A percentile compares a stretch with the other conserved stretches of the same genome.
These are phyloP conservation scores for Eugnorisma glareosa DNA, from an alignment of 2,888 invertebrate species.

Conservation along the genomic window DNA sequence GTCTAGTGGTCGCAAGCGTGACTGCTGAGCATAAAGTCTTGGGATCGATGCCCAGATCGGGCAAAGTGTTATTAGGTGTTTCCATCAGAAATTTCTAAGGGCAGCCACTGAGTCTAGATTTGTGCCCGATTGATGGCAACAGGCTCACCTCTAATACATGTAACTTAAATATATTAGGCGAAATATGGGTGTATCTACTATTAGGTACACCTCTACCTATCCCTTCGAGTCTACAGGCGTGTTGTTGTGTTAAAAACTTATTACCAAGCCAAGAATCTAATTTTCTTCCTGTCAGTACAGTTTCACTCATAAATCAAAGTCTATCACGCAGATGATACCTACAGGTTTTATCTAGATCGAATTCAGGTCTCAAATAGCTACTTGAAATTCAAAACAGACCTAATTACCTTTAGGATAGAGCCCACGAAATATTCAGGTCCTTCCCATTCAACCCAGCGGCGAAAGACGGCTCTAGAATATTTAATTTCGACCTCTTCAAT, in stretches of 20 bases:
- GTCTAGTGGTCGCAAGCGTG: too few species aligned
- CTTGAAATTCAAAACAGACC: constrained; percentile 39
- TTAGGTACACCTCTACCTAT: too few species aligned
- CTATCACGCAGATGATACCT: not conserved
- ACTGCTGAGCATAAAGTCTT: too few species aligned
- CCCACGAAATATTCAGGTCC: constrained; percentile 2
- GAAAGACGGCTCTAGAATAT: constrained; percentile 37
- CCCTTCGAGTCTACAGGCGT: too few species aligned
- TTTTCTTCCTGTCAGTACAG: not conserved
- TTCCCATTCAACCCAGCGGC: constrained; percentile 22
- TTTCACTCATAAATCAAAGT: constrained; percentile 5
- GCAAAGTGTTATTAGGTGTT: too few species aligned
- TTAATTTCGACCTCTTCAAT: constrained; percentile 40
- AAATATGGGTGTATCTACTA: too few species aligned
- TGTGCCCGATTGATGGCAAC: too few species aligned
- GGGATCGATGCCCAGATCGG: too few species aligned
- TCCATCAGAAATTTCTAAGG: too few species aligned
- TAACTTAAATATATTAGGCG: too few species aligned
- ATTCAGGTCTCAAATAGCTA: not conserved
- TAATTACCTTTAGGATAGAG: constrained; percentile 23
- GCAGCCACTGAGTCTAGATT: too few species aligned
- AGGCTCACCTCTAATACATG: too few species aligned
- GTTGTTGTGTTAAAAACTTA: not conserved
- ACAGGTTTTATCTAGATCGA: constrained; percentile 1
- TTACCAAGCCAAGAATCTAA: not conserved